These are phyloP conservation scores for Micropterix aruncella DNA, from an alignment of 2,888 invertebrate species.

Conservation along the genomic window DNA sequence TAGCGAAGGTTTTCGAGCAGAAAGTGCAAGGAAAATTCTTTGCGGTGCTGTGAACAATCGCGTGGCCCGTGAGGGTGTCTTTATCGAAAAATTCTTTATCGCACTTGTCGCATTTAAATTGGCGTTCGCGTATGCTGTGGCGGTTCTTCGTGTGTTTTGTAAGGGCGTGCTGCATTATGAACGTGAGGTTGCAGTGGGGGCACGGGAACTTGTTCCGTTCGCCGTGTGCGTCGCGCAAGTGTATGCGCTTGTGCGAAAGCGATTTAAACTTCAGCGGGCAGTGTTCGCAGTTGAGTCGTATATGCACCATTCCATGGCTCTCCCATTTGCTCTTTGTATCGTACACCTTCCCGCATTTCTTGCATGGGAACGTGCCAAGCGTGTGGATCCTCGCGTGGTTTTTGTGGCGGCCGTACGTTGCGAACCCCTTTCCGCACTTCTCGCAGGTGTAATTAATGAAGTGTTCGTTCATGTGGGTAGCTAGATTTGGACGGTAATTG, in stretches of 20 bases:
- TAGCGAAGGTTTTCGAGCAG: neutral
- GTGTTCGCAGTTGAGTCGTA: neutral
- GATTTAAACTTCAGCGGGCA: neutral
- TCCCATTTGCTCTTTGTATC: neutral
- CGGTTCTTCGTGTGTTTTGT: neutral
- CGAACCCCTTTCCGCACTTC: neutral
- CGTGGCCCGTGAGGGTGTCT: neutral
- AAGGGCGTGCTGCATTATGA: neutral
- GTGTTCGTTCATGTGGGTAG: neutral
- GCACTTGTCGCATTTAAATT: neutral
- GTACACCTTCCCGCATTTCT: neutral
- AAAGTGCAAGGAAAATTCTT: neutral
- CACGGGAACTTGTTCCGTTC: neutral
- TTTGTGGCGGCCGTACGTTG: neutral
- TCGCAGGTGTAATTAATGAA: neutral
- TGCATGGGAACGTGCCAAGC: neutral
- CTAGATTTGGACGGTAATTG: neutral
- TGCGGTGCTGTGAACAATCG: neutral
- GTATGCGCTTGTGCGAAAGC: neutral
- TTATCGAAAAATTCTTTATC: slow-evolving; percentile 1
- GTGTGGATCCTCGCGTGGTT: neutral
- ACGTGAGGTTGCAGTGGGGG: neutral
- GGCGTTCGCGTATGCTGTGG: neutral
- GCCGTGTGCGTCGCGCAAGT: neutral
- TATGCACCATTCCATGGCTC: neutral